Evolutionary conservation across 2,888 invertebrate genomes (phyloP).

Genomic region (Eurytoma californica): DNA sequence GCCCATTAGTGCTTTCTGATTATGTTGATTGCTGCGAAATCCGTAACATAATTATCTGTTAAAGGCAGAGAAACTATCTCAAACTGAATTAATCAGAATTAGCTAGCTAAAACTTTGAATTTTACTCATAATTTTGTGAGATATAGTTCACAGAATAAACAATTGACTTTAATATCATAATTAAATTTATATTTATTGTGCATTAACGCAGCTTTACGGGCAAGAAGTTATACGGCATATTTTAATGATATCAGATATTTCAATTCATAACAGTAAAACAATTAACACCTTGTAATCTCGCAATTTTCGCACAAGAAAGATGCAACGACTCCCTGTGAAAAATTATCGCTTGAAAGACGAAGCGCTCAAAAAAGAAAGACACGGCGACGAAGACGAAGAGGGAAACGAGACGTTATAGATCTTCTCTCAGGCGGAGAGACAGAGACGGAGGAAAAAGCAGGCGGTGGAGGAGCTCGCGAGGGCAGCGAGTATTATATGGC

Average conservation of each 20-base stretch:
- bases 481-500: slow-evolving; percentile 66
- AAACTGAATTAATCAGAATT: too few species aligned
- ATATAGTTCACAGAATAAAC: too few species aligned
- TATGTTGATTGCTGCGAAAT: too few species aligned
- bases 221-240: background rate
- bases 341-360: slow-evolving; percentile 30
- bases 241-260: background rate
- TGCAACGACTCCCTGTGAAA: slow-evolving; percentile 19
- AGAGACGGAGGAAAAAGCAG: slow-evolving; percentile 50
- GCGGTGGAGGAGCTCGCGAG: slow-evolving; percentile 59
- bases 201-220: too few species aligned
- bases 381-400: slow-evolving; percentile 29
- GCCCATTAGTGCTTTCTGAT: too few species aligned
- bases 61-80: too few species aligned
- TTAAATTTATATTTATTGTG: too few species aligned
- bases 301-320: background rate
- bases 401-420: slow-evolving; percentile 41
- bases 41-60: too few species aligned
- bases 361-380: slow-evolving; percentile 26
- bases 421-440: slow-evolving; percentile 17
- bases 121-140: too few species aligned
- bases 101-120: too few species aligned
- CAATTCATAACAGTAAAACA: background rate
- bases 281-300: background rate
- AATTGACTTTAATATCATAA: too few species aligned